These are phyloP conservation scores for Mustela lutreola DNA, from an alignment of 2,113 vertebrate species.

Conservation along the genomic window DNA sequence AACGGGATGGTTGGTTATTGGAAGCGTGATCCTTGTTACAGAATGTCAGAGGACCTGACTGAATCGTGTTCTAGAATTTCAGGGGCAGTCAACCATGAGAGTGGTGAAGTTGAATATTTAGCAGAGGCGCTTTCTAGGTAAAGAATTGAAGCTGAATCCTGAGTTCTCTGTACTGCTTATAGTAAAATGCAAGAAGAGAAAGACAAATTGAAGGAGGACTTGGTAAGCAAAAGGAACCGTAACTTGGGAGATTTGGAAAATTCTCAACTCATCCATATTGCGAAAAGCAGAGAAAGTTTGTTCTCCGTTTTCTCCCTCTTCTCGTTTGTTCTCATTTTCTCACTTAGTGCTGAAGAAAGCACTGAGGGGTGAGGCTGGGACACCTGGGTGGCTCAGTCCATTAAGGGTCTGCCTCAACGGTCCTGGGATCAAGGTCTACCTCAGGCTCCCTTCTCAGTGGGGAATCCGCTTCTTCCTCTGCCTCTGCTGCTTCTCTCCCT, in stretches of 20 bases:
- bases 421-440: no score
- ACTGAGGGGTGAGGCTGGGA: not conserved
- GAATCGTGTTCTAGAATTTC: not conserved
- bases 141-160: not conserved
- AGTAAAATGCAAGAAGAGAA: not conserved
- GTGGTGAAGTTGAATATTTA: not conserved
- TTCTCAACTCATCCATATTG: not conserved
- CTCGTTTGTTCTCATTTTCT: conserved; percentile 8
- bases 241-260: not conserved
- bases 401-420: no score
- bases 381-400: no score
- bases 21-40: not conserved
- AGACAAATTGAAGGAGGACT: not conserved
- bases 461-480: no score
- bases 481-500: no score
- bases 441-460: no score
- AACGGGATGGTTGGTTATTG: not conserved
- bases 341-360: not conserved
- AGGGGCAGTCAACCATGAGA: not conserved
- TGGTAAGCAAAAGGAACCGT: not conserved
- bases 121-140: not conserved
- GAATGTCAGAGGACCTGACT: not conserved
- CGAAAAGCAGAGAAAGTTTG: not conserved
- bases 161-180: not conserved
- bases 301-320: conserved; percentile 8